A percentile compares a stretch with the other conserved stretches of the same genome.
phyloP scores from a whole-genome alignment of 2,888 invertebrate genomes.

The Ochlodes sylvanus region DNA sequence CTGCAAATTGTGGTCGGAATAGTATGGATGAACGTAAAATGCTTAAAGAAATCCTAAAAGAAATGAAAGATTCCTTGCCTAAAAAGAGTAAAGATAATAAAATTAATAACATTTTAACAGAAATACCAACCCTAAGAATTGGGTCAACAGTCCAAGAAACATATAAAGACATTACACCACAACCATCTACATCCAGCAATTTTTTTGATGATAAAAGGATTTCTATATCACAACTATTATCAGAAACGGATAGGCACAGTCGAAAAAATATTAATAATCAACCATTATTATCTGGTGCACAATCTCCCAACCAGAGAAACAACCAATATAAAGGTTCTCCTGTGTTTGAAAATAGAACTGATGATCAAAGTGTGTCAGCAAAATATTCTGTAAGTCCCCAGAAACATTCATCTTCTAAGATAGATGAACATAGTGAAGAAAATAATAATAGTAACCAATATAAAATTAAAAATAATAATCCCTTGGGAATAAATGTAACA shows the following conservation, averaged over 20 bases:
- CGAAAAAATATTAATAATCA: neutral
- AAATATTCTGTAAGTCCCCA: neutral
- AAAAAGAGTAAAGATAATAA: constrained; percentile 70
- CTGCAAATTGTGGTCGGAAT: constrained; percentile 41
- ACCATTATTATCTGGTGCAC: constrained; percentile 18
- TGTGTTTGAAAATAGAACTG: neutral
- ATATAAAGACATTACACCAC: constrained; percentile 38
- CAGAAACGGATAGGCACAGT: neutral
- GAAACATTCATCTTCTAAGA: neutral
- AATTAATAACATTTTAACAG: constrained; percentile 48
- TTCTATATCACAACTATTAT: constrained; percentile 4
- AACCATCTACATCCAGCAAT: constrained; percentile 35
- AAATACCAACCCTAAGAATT: constrained; percentile 72
- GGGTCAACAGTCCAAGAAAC: constrained; percentile 52
- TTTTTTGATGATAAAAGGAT: neutral
- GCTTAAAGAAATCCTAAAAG: constrained; percentile 89
- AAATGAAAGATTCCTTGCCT: constrained; percentile 91
- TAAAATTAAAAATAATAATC: neutral
- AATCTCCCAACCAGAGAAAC: constrained; percentile 17
- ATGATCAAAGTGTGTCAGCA: neutral
- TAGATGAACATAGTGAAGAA: neutral
- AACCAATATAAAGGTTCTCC: constrained; percentile 3
- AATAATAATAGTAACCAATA: neutral
- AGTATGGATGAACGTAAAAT: constrained; percentile 81
- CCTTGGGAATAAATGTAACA: neutral